Percentiles rank a stretch among this genome's conserved stretches.
Conservation (phyloP, 1,140 invertebrate species). For the Harpegnathos saltator region DNA sequence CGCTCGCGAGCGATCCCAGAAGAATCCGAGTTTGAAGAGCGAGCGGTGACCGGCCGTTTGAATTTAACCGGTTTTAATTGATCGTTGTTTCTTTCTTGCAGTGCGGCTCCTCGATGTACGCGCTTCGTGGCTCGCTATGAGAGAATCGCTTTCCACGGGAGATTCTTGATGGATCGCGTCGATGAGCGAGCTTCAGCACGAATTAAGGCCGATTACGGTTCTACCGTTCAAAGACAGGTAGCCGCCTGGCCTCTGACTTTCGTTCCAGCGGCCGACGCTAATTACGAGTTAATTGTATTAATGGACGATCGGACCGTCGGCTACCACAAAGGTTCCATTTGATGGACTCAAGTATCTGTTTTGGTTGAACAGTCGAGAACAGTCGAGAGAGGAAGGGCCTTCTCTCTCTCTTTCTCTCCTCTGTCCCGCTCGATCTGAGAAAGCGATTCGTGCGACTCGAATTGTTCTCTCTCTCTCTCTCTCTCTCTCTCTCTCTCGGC, state of each 20-base stretch:
- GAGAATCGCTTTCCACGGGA: constrained; percentile 20
- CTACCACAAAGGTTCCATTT: constrained; percentile 63
- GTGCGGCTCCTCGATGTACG: background rate
- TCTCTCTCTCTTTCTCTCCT: background rate
- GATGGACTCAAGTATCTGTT: constrained; percentile 53
- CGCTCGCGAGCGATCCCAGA: background rate
- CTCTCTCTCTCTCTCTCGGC: too few relatives aligned
- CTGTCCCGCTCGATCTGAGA: constrained; percentile 1
- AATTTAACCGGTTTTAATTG: constrained; percentile 36
- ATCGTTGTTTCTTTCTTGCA: constrained; percentile 5
- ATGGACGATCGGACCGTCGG: constrained; percentile 68
- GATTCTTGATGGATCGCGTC: constrained; percentile 31
- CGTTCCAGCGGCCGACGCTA: constrained; percentile 50
- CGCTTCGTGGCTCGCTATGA: background rate
- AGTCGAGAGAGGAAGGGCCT: constrained; percentile 35
- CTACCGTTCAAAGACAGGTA: constrained; percentile 62
- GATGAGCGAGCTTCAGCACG: constrained; percentile 47
- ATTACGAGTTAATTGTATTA: constrained; percentile 74
- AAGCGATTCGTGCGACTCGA: background rate
- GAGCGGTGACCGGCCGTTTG: background rate
- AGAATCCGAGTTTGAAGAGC: background rate
- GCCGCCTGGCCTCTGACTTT: constrained; percentile 54
- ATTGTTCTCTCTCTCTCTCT: constrained; percentile 22
- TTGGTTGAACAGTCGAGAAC: constrained; percentile 49
- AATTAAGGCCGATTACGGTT: constrained; percentile 53